Percentiles rank a stretch among this genome's conserved stretches.
Evolutionary conservation across 2,888 invertebrate species (phyloP).

Genomic region (Lepidonotus clava): DNA sequence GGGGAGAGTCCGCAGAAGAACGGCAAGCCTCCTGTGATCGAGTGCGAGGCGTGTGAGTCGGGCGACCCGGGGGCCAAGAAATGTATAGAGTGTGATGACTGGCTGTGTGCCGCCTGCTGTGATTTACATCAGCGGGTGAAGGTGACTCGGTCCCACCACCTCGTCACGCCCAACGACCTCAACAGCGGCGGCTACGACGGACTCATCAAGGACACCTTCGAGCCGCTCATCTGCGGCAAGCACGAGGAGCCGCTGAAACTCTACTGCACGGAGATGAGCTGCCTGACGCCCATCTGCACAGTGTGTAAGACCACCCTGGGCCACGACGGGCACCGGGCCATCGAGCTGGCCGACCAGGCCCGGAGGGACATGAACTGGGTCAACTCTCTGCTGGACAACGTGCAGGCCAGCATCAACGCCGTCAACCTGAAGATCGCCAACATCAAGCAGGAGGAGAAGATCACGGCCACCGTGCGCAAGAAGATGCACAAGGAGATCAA

Average conservation of each 20-base stretch:
- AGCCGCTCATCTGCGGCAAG: conserved; percentile 66
- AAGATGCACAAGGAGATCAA: conserved; percentile 65
- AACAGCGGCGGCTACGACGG: conserved; percentile 63
- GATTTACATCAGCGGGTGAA: conserved; percentile 64
- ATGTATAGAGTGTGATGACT: conserved; percentile 67
- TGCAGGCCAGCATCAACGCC: conserved; percentile 61
- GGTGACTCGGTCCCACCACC: conserved; percentile 64
- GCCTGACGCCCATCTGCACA: conserved; percentile 66
- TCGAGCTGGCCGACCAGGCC: conserved; percentile 64
- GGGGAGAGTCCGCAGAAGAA: conserved; percentile 48
- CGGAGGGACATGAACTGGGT: conserved; percentile 58
- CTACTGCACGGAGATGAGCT: conserved; percentile 64
- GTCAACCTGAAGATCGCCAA: conserved; percentile 63
- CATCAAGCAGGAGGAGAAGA: conserved; percentile 64
- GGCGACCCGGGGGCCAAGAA: conserved; percentile 60
- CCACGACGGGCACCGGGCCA: conserved; percentile 65
- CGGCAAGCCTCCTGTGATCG: conserved; percentile 22
- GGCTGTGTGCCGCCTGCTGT: conserved; percentile 66
- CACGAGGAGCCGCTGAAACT: conserved; percentile 65
- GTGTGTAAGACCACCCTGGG: conserved; percentile 66
- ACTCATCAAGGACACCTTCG: conserved; percentile 66
- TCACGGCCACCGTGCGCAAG: conserved; percentile 62
- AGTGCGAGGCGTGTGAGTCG: conserved; percentile 66
- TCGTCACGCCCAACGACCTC: conserved; percentile 63
- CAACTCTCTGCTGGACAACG: conserved; percentile 55